These are phyloP conservation scores for Prionailurus bengalensis DNA, from an alignment of 2,113 vertebrate genomes.

Conservation along the genomic window DNA sequence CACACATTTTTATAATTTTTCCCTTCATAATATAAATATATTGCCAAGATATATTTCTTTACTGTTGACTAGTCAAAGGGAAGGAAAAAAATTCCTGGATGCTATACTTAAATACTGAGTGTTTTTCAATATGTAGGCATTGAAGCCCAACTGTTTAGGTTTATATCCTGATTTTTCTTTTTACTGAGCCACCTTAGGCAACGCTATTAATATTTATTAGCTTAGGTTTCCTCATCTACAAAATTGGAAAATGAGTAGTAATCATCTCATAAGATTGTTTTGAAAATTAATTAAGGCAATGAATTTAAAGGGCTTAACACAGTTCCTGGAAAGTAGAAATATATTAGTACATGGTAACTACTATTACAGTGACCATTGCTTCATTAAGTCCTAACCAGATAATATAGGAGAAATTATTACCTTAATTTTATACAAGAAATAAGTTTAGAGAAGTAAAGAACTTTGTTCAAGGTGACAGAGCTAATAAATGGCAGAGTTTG, in stretches of 20 bases:
- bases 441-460: neutral
- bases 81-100: neutral
- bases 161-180: neutral
- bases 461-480: neutral
- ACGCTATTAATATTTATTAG: neutral
- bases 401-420: neutral
- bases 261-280: neutral
- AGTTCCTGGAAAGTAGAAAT: neutral
- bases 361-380: neutral
- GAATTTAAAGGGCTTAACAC: neutral
- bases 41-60: neutral
- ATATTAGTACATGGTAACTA: neutral
- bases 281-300: conserved; percentile 36
- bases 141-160: neutral
- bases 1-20: neutral
- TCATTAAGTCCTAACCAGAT: neutral
- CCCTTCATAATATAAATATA: neutral
- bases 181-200: neutral
- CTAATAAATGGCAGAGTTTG: conserved; percentile 1
- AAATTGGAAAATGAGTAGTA: neutral
- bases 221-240: neutral
- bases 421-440: neutral
- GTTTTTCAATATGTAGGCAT: neutral
- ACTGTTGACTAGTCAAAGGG: neutral
- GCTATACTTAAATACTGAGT: neutral